phyloP scores from a whole-genome alignment of 2,888 invertebrate species.

The Hyposoter didymator region DNA sequence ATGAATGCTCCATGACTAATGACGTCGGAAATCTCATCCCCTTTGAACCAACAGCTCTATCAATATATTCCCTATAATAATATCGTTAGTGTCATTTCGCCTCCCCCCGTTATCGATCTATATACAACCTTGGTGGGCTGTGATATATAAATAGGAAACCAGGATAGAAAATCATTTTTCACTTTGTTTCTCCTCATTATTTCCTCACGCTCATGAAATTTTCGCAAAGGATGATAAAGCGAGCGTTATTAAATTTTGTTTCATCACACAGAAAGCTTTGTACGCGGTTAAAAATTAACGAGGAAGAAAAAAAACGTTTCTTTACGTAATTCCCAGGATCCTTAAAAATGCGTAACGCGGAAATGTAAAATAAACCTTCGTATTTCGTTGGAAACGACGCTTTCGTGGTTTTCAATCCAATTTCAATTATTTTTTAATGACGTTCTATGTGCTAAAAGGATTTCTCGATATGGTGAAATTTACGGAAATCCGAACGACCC shows the following conservation, averaged over 20 bases:
- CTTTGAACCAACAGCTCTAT: conserved; percentile 22
- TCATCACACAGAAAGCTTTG: not conserved
- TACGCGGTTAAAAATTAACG: not conserved
- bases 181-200: conserved; percentile 22
- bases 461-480: not conserved
- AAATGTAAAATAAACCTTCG: not conserved
- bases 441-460: not conserved
- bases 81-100: conserved; percentile 13
- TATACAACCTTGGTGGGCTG: conserved; percentile 4
- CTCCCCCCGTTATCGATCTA: conserved; percentile 38
- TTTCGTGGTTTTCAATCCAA: not conserved
- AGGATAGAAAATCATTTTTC: conserved; percentile 17
- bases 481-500: not conserved
- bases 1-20: conserved; percentile 41
- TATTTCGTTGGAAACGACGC: not conserved
- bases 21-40: conserved; percentile 11
- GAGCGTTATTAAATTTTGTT: not conserved
- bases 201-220: not conserved
- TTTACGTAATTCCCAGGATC: not conserved
- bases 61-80: not conserved
- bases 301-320: conserved; percentile 10
- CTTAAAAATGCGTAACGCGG: not conserved
- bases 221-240: not conserved
- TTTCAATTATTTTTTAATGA: conserved; percentile 3
- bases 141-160: conserved; percentile 27